Evolutionary conservation across 2,888 invertebrate species (phyloP).

Genomic region (Tipula vernalis): DNA sequence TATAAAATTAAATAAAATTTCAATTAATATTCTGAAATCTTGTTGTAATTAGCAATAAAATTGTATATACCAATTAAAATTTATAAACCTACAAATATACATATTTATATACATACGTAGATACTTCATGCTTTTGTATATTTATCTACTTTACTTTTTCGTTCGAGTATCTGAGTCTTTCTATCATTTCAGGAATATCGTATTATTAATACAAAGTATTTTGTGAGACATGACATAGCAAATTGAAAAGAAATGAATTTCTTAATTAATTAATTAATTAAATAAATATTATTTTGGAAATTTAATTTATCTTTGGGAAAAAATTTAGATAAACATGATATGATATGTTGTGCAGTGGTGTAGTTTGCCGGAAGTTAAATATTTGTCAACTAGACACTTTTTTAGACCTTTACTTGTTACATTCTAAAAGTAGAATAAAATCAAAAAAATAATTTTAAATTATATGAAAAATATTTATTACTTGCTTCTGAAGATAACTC

Average conservation of each 20-base stretch:
- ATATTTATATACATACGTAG: neutral
- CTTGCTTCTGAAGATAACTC: too few relatives aligned
- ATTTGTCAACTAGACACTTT: too few relatives aligned
- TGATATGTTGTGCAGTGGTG: neutral
- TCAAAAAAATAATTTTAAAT: too few relatives aligned
- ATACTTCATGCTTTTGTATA: neutral
- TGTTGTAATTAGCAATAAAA: neutral
- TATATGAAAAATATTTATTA: too few relatives aligned
- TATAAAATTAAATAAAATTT: neutral
- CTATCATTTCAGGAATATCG: neutral
- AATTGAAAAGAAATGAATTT: neutral
- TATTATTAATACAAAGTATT: neutral
- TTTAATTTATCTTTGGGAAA: neutral
- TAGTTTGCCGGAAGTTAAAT: too few relatives aligned
- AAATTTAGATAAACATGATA: neutral
- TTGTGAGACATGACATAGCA: neutral
- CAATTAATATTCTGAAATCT: neutral
- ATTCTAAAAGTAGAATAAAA: too few relatives aligned
- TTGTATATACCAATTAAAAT: neutral
- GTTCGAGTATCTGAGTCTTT: neutral
- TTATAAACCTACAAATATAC: neutral
- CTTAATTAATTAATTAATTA: neutral
- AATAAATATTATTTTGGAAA: neutral
- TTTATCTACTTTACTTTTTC: neutral
- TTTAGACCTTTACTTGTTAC: too few relatives aligned